Evolutionary conservation across 1,140 invertebrate genomes (phyloP).

Genomic region (Cotesia typhae): DNA sequence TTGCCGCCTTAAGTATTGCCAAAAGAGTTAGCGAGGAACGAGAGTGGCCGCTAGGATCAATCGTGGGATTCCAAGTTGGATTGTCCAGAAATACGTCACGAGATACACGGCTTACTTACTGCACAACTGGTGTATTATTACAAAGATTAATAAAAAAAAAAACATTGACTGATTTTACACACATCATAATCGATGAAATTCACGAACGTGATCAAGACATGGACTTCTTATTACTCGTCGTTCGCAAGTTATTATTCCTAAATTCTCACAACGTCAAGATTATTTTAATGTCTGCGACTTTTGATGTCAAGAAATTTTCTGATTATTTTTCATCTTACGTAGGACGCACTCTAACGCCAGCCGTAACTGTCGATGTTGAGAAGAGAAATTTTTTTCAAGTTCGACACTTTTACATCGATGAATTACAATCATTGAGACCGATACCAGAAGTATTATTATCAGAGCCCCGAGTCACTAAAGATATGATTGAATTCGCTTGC

Average conservation of each 20-base stretch:
- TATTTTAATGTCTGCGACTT: slow-evolving; percentile 89
- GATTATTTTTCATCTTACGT: slow-evolving; percentile 77
- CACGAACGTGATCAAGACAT: slow-evolving; percentile 96
- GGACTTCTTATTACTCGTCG: slow-evolving; percentile 89
- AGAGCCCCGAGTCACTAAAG: slow-evolving; percentile 41
- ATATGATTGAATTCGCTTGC: neutral
- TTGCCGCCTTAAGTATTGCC: slow-evolving; percentile 86
- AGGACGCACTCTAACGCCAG: slow-evolving; percentile 58
- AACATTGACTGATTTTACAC: slow-evolving; percentile 75
- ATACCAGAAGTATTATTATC: slow-evolving; percentile 38
- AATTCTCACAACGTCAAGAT: slow-evolving; percentile 79
- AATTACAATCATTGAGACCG: slow-evolving; percentile 60
- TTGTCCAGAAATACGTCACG: slow-evolving; percentile 67
- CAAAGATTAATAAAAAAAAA: slow-evolving; percentile 76
- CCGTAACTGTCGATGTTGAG: slow-evolving; percentile 70
- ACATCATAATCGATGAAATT: slow-evolving; percentile 94
- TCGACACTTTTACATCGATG: slow-evolving; percentile 76
- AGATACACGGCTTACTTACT: slow-evolving; percentile 87
- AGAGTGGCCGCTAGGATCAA: slow-evolving; percentile 76
- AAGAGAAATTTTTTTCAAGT: slow-evolving; percentile 67
- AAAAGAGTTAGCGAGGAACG: slow-evolving; percentile 81
- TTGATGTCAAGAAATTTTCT: slow-evolving; percentile 77
- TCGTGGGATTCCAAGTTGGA: slow-evolving; percentile 87
- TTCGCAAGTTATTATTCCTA: slow-evolving; percentile 81
- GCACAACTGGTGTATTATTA: slow-evolving; percentile 83